Base-by-base conservation (phyloP, 2,797 vertebrate species). In the Heliangelus exortis region DNA sequence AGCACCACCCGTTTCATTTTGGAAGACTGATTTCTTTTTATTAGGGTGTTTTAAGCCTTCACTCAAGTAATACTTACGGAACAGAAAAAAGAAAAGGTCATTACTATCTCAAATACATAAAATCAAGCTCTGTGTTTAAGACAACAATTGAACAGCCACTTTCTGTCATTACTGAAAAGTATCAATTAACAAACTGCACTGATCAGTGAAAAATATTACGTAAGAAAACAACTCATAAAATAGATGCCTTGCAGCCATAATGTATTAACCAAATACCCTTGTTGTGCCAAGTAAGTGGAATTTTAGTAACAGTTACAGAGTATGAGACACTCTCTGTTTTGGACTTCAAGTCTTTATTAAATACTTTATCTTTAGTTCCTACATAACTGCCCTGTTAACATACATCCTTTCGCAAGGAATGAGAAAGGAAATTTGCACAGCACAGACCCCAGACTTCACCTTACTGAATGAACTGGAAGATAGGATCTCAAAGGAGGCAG, bases 101-200 rank as follows among this genome's bases (percentile, higher is more conserved):
- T 34, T 15, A 73, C 31, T 65, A 65, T 39, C 53, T 75, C 51
- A 74, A 36, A 86, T 45, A 45, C n/a, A 55, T n/a, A 53, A 91
- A 84, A n/a, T 63, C 97, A 97, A 95, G 91, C 20, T 74, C 15
- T 43, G 13, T 51, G 23, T 63, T 57, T 45, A 33, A 51, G 36
- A 63, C 28, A 7, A 36, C 18, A 21, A 28, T 19, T 74, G 62
- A 90, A 68, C 19, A 50, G n/a, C 23, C 31, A 26, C 50, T 22
- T 93, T 86, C 93, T 45, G 34, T 29, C 68, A 93, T 96, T 97
- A 97, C 96, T 96, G 96, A 96, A 97, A 96, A 98, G 95, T 95
- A 97, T 96, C 94, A 96, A 97, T 96, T 98, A 92, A 97, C 95
- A 97, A 96, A 69, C 94, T 96, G 96, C 62, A 90, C 93, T 92